phyloP scores from a whole-genome alignment of 2,888 invertebrate species.

The Scrobipalpa atriplicella region DNA sequence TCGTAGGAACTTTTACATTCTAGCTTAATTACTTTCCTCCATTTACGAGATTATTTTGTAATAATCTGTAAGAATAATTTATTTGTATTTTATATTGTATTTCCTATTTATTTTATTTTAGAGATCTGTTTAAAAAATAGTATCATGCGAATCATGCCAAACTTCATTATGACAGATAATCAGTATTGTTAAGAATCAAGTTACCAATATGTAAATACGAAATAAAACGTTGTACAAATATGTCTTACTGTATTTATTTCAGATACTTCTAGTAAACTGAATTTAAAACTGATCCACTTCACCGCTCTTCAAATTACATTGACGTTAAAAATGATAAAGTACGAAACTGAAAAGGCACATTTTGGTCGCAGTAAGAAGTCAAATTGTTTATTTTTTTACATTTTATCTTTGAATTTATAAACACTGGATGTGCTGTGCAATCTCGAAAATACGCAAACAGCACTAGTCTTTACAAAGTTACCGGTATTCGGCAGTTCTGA shows the following conservation, averaged over 20 bases:
- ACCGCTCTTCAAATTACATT: background rate
- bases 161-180: conserved; percentile 12
- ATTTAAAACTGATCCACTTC: background rate
- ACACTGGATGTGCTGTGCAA: no score
- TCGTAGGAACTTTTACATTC: background rate
- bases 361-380: background rate
- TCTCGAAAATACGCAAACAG: no score
- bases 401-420: no score
- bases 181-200: conserved; percentile 27
- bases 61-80: background rate
- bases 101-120: conserved; percentile 28
- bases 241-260: conserved; percentile 16
- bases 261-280: background rate
- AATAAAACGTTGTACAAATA: conserved; percentile 24
- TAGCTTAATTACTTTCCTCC: background rate
- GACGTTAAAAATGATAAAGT: background rate
- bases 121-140: conserved; percentile 12
- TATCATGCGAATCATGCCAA: conserved; percentile 20
- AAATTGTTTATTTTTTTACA: no score
- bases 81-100: conserved; percentile 21
- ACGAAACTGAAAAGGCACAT: background rate
- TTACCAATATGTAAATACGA: conserved; percentile 21
- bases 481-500: no score
- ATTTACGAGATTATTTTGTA: background rate
- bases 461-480: no score